Base-by-base conservation (phyloP, 2,113 vertebrate genomes). In the Lepus americanus region DNA sequence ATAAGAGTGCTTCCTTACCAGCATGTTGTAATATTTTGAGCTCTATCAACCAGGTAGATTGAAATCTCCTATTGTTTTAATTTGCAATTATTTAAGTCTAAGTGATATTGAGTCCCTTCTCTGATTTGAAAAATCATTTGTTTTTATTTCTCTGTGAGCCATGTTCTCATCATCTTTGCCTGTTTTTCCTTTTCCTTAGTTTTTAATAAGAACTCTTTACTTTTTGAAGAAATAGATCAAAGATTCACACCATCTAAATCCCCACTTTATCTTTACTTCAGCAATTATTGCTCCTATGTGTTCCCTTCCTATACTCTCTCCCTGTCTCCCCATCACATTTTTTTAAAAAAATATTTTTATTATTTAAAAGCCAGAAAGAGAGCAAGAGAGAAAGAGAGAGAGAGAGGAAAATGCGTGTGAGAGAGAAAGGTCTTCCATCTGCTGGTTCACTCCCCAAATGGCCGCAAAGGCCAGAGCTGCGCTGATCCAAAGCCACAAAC, bases 11-110 rank as follows among this genome's bases (percentile, higher is more conserved):
- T 88, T 55, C 20, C n/a, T 87, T 88, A 73, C 14, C 33, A 79
- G 39, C 36, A 55, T 6, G 16, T 12, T 20, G 19, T 85, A 79
- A 78, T 36, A 39, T 94, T 94, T 81, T 83, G 2, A 87, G 89
- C 7, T 84, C 79, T 88, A 23, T 79, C 83, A 83, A 72, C 16
- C 13, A 33, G 27, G 72, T 53, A 69, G 29, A 3, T 92, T 94
- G 90, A 86, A 93, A 36, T 51, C 20, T 96, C 36, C 67, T 94
- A 36, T 69, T 69, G 14, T 53, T 93, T 96, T 83, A 72, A 88
- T 83, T 79, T 76, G 31, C 12, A 91, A 13, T 81, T 77, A 33
- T 72, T 90, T 44, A 61, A 83, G 86, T 91, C 92, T 36, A 90
- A 93, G 82, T 67, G 25, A 89, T 39, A n/a, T 72, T 87, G 36